These are phyloP conservation scores for Philonicus albiceps DNA, from an alignment of 2,888 invertebrate genomes.

Conservation along the genomic window DNA sequence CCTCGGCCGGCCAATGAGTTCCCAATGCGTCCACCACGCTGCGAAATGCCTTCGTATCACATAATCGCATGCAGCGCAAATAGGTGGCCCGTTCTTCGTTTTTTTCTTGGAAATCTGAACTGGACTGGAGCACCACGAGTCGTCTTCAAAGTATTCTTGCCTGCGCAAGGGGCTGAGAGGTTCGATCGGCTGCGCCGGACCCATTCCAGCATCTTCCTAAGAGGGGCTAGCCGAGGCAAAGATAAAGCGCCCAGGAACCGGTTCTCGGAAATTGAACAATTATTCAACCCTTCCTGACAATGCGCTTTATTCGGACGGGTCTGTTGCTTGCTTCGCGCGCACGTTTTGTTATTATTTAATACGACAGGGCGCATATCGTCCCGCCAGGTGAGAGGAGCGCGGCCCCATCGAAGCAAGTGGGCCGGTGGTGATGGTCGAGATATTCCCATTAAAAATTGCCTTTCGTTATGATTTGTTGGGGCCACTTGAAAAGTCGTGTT, in stretches of 20 bases:
- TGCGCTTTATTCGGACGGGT: slow-evolving; percentile 30
- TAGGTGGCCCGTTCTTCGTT: background rate
- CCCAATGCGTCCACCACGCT: slow-evolving; percentile 30
- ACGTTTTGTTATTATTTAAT: slow-evolving; percentile 40
- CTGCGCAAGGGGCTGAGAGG: background rate
- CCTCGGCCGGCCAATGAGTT: slow-evolving; percentile 22
- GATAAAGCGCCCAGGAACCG: slow-evolving; percentile 37
- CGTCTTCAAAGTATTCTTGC: background rate
- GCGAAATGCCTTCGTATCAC: background rate
- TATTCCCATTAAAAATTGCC: slow-evolving; percentile 39
- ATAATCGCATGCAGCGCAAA: slow-evolving; percentile 10
- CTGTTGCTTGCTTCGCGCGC: background rate
- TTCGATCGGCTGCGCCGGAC: background rate
- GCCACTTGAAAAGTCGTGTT: slow-evolving; percentile 63
- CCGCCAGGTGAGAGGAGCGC: slow-evolving; percentile 23
- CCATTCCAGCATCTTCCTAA: background rate
- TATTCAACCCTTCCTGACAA: slow-evolving; percentile 48
- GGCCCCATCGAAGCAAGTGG: background rate
- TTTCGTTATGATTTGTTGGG: slow-evolving; percentile 63
- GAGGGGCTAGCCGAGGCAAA: background rate
- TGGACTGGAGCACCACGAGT: background rate
- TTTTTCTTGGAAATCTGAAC: background rate
- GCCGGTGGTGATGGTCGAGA: slow-evolving; percentile 37
- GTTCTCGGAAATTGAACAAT: slow-evolving; percentile 49
- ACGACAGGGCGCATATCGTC: slow-evolving; percentile 20